phyloP scores from a whole-genome alignment of 2,888 invertebrate species.

The Anarsia innoxiella region DNA sequence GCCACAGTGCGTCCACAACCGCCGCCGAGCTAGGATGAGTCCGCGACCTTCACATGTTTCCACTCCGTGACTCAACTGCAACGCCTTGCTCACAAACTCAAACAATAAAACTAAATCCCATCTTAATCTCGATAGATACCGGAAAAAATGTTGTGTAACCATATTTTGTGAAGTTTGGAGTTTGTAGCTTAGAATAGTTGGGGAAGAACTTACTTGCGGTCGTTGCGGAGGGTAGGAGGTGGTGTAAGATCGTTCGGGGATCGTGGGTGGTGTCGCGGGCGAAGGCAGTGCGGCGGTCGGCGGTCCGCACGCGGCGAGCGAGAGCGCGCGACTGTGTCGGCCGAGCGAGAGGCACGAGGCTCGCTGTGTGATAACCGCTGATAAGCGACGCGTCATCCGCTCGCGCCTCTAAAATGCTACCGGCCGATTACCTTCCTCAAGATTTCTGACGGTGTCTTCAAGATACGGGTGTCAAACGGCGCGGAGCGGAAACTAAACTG shows the following conservation, averaged over 20 bases:
- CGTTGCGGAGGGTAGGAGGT: not conserved
- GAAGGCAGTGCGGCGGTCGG: slow-evolving; percentile 18
- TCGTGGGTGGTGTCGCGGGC: slow-evolving; percentile 13
- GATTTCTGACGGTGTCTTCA: too few species aligned
- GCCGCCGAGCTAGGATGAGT: slow-evolving; percentile 32
- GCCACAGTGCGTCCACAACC: too few species aligned
- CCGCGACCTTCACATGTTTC: slow-evolving; percentile 36
- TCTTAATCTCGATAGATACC: slow-evolving; percentile 10
- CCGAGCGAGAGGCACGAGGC: slow-evolving; percentile 32
- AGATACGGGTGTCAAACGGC: too few species aligned
- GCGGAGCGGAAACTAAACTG: too few species aligned
- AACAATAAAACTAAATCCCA: slow-evolving; percentile 14
- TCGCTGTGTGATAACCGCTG: slow-evolving; percentile 65
- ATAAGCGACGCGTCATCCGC: slow-evolving; percentile 54
- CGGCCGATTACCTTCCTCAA: too few species aligned
- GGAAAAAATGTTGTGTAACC: slow-evolving; percentile 7
- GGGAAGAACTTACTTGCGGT: slow-evolving; percentile 13
- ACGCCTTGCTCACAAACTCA: slow-evolving; percentile 8
- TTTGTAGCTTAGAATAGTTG: slow-evolving; percentile 10
- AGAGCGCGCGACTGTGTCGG: slow-evolving; percentile 17
- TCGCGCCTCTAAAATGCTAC: slow-evolving; percentile 27
- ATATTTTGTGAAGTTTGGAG: not conserved
- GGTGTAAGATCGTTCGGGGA: slow-evolving; percentile 10
- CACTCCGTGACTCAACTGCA: slow-evolving; percentile 23
- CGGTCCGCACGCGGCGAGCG: slow-evolving; percentile 16